phyloP scores from a whole-genome alignment of 2,113 vertebrate species.

The Climacteris rufus region DNA sequence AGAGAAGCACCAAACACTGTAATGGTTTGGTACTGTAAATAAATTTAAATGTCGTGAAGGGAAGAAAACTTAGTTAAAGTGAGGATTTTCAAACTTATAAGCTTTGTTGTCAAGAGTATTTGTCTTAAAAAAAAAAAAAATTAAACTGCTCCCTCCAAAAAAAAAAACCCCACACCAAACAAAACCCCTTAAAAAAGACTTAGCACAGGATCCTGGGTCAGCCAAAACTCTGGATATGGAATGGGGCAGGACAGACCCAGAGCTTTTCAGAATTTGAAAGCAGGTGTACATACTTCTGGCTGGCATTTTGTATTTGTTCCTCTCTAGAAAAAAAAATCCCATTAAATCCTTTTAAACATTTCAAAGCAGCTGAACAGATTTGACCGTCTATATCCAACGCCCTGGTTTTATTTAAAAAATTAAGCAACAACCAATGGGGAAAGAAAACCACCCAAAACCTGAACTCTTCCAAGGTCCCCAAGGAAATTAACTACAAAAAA shows the following conservation, averaged over 20 bases:
- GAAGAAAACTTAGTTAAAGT: background rate
- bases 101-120: background rate
- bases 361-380: background rate
- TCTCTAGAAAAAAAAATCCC: background rate
- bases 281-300: background rate
- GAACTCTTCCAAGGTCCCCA: slow-evolving; percentile 14
- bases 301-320: slow-evolving; percentile 2
- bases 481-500: slow-evolving; percentile 63
- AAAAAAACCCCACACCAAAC: background rate
- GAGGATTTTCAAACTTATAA: background rate
- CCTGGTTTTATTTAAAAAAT: background rate
- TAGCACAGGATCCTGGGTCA: background rate
- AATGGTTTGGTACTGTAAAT: background rate
- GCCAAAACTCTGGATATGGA: background rate
- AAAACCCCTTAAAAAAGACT: background rate
- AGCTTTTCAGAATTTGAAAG: background rate
- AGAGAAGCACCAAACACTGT: background rate
- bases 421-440: background rate
- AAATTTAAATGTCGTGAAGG: background rate
- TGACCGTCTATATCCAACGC: background rate
- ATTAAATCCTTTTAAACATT: background rate
- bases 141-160: background rate
- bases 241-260: background rate
- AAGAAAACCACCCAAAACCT: background rate
- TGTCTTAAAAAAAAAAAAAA: background rate